Evolutionary conservation across 2,888 invertebrate genomes (phyloP).

Genomic region (Erebia aethiops): DNA sequence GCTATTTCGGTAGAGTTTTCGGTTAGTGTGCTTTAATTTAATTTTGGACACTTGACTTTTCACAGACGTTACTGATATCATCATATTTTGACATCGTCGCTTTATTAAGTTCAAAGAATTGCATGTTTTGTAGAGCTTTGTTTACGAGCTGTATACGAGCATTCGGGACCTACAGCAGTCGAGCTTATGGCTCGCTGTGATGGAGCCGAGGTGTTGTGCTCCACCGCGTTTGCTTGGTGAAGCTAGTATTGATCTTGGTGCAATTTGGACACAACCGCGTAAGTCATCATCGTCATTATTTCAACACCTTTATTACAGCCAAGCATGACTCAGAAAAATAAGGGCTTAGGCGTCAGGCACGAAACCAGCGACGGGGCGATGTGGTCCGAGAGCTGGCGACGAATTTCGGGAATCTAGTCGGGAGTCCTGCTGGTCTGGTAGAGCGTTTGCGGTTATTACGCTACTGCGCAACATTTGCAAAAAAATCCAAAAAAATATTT

Average conservation of each 20-base stretch:
- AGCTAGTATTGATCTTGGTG: constrained; percentile 85
- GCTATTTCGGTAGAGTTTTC: too few species aligned
- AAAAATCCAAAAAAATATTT: too few species aligned
- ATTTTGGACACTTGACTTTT: not conserved
- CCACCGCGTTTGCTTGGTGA: constrained; percentile 83
- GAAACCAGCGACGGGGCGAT: too few species aligned
- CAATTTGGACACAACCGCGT: constrained; percentile 89
- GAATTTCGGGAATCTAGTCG: too few species aligned
- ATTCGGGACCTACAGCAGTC: constrained; percentile 82
- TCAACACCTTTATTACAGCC: too few species aligned
- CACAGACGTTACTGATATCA: not conserved
- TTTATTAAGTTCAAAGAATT: not conserved
- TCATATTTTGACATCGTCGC: not conserved
- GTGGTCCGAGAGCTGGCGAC: too few species aligned
- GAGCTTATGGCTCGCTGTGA: constrained; percentile 84
- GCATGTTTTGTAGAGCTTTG: constrained; percentile 82
- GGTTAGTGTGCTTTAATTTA: not conserved
- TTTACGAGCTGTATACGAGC: constrained; percentile 85
- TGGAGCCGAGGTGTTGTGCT: constrained; percentile 73
- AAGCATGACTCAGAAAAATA: too few species aligned
- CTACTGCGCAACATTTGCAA: too few species aligned
- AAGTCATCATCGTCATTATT: constrained; percentile 31
- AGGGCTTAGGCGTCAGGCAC: too few species aligned
- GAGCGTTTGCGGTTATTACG: too few species aligned
- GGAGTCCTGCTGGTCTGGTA: too few species aligned